Evolutionary conservation across 30 jellyfish, hydroid and myxozoan genomes (phyloP).

Genomic region (Mastigias papua): DNA sequence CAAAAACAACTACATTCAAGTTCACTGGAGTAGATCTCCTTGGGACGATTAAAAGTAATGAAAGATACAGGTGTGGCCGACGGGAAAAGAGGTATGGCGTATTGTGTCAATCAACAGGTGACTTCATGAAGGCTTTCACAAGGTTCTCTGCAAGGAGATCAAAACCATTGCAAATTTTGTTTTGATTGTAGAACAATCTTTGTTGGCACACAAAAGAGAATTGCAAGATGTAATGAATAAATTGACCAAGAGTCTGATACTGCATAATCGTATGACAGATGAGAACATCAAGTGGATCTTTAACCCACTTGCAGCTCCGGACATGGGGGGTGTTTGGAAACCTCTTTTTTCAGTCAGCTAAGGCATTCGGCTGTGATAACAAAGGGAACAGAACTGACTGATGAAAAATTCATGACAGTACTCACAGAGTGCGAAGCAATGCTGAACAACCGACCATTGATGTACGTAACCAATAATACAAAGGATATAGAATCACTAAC

Average conservation of each 20-base stretch:
- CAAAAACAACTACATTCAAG: constrained; percentile 26
- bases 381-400: constrained; percentile 27
- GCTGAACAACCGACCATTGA: constrained; percentile 39
- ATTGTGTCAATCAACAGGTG: constrained; percentile 27
- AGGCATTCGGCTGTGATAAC: constrained; percentile 1
- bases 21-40: constrained; percentile 46
- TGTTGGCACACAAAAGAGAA: background rate
- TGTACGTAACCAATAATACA: constrained; percentile 7
- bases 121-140: constrained; percentile 32
- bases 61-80: constrained; percentile 23
- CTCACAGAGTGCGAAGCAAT: constrained; percentile 37
- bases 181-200: constrained; percentile 31
- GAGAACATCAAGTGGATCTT: constrained; percentile 40
- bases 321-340: constrained; percentile 51
- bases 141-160: constrained; percentile 30
- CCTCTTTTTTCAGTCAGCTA: constrained; percentile 7
- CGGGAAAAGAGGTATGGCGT: constrained; percentile 41
- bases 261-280: background rate
- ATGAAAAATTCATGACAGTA: constrained; percentile 27
- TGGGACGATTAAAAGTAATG: constrained; percentile 22
- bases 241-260: constrained; percentile 10
- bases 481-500: constrained; percentile 25
- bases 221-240: background rate
- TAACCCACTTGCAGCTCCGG: constrained; percentile 61
- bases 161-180: constrained; percentile 14